Base-by-base conservation (phyloP, 2,888 invertebrate genomes). In the Lapara coniferarum region DNA sequence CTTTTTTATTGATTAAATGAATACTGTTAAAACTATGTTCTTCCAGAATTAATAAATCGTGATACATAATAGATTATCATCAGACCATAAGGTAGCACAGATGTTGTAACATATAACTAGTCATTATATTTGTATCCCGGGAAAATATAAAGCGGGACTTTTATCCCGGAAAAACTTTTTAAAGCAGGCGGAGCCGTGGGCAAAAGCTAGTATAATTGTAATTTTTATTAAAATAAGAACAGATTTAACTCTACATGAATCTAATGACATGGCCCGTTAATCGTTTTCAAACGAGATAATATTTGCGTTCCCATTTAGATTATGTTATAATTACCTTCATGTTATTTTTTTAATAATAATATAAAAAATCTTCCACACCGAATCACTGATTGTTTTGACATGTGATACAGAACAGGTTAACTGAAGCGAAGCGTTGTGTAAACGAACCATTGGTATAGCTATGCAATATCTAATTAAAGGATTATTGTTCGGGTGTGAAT, bases 381-480 rank as follows among this genome's bases (percentile, higher is more conserved):
- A 14, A 13, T 14, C 57, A 58, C 30, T 14, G 37, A 30, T 58
- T 3, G 37, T 37, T 58, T 58, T 58, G 37, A 58, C 57, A n/a
- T 30, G 30, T 37, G 57, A 58, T 37, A 37, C 7, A 14, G 57
- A 37, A 14, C 57, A 58, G 57, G 57, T 37, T 75, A 79, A 80
- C 78, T 75, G 70, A 71, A 78, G 78, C 76, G 77, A 78, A 74
- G 77, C 77, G 80, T 88, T 89, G 80, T 84, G 84, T 81, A 86
- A 86, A 80, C 81, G 75, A 79, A 81, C 80, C 76, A 79, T 83
- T 82, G 82, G 81, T 77, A 74, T 77, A 75, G 79, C 78, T 76
- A 19, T 83, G 80, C 80, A 78, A 79, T 77, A 77, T 87, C 87
- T 88, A 90, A 89, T 90, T 89, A 89, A 86, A 87, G 85, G 86